phyloP scores from a whole-genome alignment of 2,113 vertebrate genomes.

The Psammodynastes pulverulentus region DNA sequence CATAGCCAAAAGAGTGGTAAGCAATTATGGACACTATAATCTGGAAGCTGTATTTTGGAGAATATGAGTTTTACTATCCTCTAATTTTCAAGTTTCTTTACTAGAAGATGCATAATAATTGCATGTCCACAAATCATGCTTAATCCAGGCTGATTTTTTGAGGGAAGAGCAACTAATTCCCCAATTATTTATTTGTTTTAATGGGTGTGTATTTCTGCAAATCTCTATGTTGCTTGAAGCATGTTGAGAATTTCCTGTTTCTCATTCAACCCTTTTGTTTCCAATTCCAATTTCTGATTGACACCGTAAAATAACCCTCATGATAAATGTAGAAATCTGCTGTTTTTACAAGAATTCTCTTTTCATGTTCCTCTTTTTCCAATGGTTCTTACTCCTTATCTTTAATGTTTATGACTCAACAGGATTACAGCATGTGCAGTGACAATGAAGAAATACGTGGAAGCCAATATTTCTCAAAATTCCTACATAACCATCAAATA shows the following conservation, averaged over 20 bases:
- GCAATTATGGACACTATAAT: neutral
- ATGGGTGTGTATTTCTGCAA: neutral
- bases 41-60: neutral
- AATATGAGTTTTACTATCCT: neutral
- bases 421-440: slow-evolving; percentile 93
- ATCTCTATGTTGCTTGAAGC: neutral
- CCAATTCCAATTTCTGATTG: neutral
- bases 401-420: slow-evolving; percentile 23
- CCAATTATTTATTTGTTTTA: neutral
- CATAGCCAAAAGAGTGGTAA: neutral
- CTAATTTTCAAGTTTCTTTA: neutral
- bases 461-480: slow-evolving; percentile 91
- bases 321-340: neutral
- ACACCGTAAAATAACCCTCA: neutral
- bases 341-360: neutral
- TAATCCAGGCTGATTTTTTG: neutral
- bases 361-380: neutral
- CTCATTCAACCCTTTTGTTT: neutral
- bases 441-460: slow-evolving; percentile 96
- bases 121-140: neutral
- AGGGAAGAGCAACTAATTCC: neutral
- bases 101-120: neutral
- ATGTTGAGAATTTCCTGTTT: neutral
- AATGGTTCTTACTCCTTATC: slow-evolving; percentile 20
- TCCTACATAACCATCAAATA: slow-evolving; percentile 94